Evolutionary conservation across 2,797 vertebrate species (phyloP).

Genomic region (Pangasius djambal): DNA sequence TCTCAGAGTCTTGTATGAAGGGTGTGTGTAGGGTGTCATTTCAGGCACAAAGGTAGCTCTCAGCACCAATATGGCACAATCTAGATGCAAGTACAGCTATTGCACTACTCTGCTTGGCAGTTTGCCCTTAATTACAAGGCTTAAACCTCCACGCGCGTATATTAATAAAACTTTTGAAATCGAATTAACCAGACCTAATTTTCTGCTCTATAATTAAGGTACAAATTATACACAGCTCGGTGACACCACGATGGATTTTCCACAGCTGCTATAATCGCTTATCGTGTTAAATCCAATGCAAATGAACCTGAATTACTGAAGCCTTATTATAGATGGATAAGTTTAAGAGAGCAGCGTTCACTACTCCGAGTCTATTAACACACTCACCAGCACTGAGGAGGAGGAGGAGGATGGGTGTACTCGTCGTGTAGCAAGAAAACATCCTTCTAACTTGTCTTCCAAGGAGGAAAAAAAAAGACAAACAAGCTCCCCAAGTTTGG

Average conservation of each 20-base stretch:
- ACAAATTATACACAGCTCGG: slow-evolving; percentile 1
- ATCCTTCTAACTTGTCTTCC: slow-evolving; percentile 36
- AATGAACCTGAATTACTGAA: neutral
- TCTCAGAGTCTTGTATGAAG: neutral
- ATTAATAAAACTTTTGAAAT: slow-evolving; percentile 42
- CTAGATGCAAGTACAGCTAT: neutral
- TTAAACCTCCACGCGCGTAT: neutral
- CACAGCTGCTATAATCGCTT: neutral
- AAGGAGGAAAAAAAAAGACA: neutral
- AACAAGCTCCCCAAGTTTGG: slow-evolving; percentile 5
- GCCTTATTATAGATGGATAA: neutral
- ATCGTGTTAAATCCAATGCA: slow-evolving; percentile 5
- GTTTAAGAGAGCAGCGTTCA: neutral
- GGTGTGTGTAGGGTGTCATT: neutral
- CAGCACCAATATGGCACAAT: neutral
- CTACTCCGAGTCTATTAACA: neutral
- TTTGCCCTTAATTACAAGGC: slow-evolving; percentile 9
- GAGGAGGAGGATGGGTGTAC: slow-evolving; percentile 11
- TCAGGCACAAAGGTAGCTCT: neutral
- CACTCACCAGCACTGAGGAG: slow-evolving; percentile 37
- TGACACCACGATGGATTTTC: slow-evolving; percentile 22
- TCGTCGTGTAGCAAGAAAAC: slow-evolving; percentile 25
- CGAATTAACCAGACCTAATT: slow-evolving; percentile 22
- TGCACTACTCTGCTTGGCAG: neutral
- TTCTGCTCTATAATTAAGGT: slow-evolving; percentile 33